Percentiles rank a stretch among this genome's conserved stretches.
Conservation (phyloP, 1,140 invertebrate species). For the Andricus grossulariae region DNA sequence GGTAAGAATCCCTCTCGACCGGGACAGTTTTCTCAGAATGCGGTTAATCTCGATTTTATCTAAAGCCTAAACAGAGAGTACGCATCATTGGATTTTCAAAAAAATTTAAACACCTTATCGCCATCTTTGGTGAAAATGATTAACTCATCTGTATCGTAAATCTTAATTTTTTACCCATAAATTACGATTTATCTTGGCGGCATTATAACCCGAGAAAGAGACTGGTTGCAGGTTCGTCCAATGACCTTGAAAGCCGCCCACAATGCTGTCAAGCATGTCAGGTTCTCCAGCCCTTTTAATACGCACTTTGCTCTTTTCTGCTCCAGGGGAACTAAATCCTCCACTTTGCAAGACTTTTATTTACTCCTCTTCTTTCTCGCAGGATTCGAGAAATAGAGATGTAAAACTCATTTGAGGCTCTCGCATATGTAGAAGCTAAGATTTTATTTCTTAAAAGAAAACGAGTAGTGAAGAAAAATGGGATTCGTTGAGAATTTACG, state of each 20-base stretch:
- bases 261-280: constrained; percentile 54
- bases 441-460: too few relatives aligned
- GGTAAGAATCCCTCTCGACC: too few relatives aligned
- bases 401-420: not conserved
- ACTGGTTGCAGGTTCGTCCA: constrained; percentile 36
- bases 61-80: too few relatives aligned
- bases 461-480: too few relatives aligned
- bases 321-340: constrained; percentile 48
- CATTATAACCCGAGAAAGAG: constrained; percentile 39
- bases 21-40: too few relatives aligned
- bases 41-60: too few relatives aligned
- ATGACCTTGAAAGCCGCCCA: constrained; percentile 50
- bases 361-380: constrained; percentile 32
- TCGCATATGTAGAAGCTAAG: too few relatives aligned
- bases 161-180: constrained; percentile 40
- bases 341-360: constrained; percentile 44
- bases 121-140: too few relatives aligned
- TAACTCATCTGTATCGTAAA: not conserved
- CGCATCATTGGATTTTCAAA: not conserved
- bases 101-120: too few relatives aligned
- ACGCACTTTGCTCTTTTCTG: constrained; percentile 38
- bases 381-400: not conserved
- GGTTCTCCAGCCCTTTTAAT: constrained; percentile 47
- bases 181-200: constrained; percentile 53
- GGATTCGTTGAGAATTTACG: too few relatives aligned